Conservation (phyloP, 2,888 invertebrate genomes). For the Eurytoma adleriae region DNA sequence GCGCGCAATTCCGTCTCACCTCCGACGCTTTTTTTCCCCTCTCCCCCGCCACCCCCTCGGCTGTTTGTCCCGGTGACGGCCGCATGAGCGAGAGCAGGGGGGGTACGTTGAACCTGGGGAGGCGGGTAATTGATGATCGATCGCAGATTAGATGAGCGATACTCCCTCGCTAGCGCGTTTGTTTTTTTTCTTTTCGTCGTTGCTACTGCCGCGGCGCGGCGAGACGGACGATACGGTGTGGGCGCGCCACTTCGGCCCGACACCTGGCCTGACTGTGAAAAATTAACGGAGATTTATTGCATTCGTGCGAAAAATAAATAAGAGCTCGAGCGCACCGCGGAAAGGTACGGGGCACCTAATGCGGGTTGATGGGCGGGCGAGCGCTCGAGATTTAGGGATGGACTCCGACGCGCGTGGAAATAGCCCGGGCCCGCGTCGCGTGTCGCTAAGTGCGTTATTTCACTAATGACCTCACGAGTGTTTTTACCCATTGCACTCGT, state of each 20-base stretch:
- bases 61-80: neutral
- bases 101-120: conserved; percentile 6
- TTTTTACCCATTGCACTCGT: neutral
- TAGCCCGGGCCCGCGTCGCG: conserved; percentile 2
- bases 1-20: too few relatives aligned
- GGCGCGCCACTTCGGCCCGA: neutral
- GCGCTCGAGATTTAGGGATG: conserved; percentile 24
- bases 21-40: neutral
- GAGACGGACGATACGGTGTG: neutral
- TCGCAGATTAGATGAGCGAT: conserved; percentile 34
- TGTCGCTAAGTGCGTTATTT: conserved; percentile 10
- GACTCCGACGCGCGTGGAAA: conserved; percentile 4
- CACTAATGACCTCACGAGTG: conserved; percentile 4
- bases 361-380: neutral
- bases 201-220: too few relatives aligned
- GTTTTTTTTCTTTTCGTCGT: neutral
- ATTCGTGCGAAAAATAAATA: conserved; percentile 32
- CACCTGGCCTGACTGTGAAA: conserved; percentile 22
- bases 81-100: neutral
- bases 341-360: neutral
- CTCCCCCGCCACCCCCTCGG: neutral
- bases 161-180: neutral
- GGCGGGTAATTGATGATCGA: conserved; percentile 34
- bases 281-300: conserved; percentile 34
- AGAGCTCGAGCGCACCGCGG: neutral